A percentile compares a stretch with the other conserved stretches of the same genome.
Conservation (phyloP, 2,797 vertebrate species). For the Anniella stebbinsi region DNA sequence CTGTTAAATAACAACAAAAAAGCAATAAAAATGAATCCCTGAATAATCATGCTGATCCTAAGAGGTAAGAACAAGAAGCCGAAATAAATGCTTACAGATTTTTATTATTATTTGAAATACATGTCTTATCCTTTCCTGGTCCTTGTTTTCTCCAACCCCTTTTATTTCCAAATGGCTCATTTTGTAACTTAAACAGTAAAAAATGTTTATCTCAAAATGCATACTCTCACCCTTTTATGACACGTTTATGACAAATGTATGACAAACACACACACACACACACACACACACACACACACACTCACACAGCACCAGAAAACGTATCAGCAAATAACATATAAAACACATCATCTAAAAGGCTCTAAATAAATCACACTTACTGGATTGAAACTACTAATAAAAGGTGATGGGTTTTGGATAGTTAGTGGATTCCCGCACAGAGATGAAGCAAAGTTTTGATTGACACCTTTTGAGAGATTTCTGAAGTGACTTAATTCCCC, state of each 20-base stretch:
- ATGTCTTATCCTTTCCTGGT: conserved; percentile 2
- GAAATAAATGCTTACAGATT: conserved; percentile 61
- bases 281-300: not conserved
- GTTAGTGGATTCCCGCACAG: not conserved
- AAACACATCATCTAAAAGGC: not conserved
- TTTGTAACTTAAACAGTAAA: conserved; percentile 57
- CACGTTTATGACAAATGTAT: not conserved
- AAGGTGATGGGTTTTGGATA: not conserved
- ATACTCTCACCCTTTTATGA: not conserved
- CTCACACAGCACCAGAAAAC: not conserved
- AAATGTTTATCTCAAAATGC: not conserved
- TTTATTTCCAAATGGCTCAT: not conserved
- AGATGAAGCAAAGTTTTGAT: not conserved
- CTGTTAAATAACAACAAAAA: conserved; percentile 77
- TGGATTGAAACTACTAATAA: not conserved
- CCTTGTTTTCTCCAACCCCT: not conserved
- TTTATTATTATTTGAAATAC: conserved; percentile 70
- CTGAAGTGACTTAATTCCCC: not conserved
- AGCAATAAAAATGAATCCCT: conserved; percentile 76
- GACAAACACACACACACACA: not conserved
- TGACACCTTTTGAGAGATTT: not conserved
- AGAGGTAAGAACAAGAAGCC: conserved; percentile 66
- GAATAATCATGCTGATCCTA: conserved; percentile 71
- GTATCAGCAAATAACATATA: not conserved
- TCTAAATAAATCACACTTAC: not conserved